phyloP scores from a whole-genome alignment of 2,888 invertebrate species.

The Troides oblongomaculatus region DNA sequence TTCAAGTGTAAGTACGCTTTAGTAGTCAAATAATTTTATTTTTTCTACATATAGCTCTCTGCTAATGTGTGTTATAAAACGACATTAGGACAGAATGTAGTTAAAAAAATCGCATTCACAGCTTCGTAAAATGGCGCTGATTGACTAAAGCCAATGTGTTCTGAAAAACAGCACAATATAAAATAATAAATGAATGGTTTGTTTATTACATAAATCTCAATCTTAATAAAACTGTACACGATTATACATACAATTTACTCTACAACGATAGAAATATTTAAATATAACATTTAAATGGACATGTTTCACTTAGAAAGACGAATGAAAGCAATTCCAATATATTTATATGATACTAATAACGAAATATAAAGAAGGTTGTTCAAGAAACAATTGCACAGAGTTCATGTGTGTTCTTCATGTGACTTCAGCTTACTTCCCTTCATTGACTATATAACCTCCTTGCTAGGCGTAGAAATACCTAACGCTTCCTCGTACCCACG shows the following conservation, averaged over 20 bases:
- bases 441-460: conserved; percentile 84
- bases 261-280: conserved; percentile 61
- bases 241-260: conserved; percentile 65
- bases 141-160: neutral
- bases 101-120: too few species aligned
- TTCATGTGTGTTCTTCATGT: conserved; percentile 44
- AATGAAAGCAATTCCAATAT: conserved; percentile 59
- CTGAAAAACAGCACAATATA: conserved; percentile 29
- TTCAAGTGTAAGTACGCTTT: too few species aligned
- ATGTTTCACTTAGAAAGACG: conserved; percentile 57
- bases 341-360: conserved; percentile 50
- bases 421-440: conserved; percentile 36
- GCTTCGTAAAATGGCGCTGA: too few species aligned
- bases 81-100: too few species aligned
- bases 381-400: conserved; percentile 72
- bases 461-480: conserved; percentile 95
- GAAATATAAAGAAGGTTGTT: conserved; percentile 60
- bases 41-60: too few species aligned
- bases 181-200: conserved; percentile 32
- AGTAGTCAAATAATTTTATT: too few species aligned
- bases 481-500: conserved; percentile 93
- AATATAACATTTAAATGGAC: conserved; percentile 68
- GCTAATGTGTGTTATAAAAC: too few species aligned
- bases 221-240: conserved; percentile 75
- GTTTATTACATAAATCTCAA: conserved; percentile 45